phyloP scores from a whole-genome alignment of 2,113 vertebrate species.

The Cervus canadensis region DNA sequence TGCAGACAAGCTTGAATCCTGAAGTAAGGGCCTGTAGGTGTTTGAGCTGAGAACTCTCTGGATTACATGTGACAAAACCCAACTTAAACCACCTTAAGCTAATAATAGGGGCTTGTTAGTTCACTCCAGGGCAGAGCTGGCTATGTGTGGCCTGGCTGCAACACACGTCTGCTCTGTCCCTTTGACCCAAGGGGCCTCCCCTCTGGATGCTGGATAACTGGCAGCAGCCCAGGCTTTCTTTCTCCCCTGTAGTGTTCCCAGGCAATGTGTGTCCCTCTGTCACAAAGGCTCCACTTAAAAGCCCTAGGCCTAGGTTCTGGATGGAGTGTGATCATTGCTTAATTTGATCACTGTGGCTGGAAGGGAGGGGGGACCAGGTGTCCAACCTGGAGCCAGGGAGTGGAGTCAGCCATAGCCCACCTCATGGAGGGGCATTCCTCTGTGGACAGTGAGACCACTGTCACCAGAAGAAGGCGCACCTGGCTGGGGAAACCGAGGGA shows the following conservation, averaged over 20 bases:
- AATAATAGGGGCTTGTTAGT: background rate
- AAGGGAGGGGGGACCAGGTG: rapidly evolving
- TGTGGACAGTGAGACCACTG: background rate
- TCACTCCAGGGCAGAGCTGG: background rate
- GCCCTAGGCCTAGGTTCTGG: background rate
- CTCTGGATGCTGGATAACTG: background rate
- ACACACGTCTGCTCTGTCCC: background rate
- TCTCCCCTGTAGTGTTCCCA: background rate
- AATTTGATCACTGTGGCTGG: background rate
- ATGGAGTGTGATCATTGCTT: background rate
- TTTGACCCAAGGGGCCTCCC: background rate
- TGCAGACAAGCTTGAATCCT: background rate
- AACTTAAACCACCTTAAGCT: background rate
- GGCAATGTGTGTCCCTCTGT: background rate
- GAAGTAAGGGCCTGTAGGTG: background rate
- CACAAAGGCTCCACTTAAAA: background rate
- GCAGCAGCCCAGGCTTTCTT: background rate
- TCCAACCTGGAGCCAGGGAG: background rate
- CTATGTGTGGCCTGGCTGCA: background rate
- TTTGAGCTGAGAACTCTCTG: background rate
- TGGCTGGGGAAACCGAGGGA: background rate
- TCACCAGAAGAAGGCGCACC: background rate
- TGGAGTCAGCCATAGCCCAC: background rate
- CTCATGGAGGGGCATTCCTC: background rate
- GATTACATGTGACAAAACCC: background rate